Percentiles rank a stretch among this genome's conserved stretches.
Conservation (phyloP, 2,888 invertebrate genomes). For the Synanthedon tipuliformis region DNA sequence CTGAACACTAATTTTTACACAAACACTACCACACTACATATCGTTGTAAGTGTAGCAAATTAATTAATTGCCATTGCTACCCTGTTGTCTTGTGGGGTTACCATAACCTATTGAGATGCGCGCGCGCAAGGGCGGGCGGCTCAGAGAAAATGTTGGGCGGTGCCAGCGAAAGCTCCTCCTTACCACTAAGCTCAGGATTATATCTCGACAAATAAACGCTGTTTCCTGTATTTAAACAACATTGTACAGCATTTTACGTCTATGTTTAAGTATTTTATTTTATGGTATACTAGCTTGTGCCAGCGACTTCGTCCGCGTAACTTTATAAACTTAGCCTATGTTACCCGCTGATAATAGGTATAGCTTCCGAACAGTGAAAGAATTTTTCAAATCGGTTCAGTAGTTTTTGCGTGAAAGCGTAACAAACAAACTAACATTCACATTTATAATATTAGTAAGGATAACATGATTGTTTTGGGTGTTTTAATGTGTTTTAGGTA, state of each 20-base stretch:
- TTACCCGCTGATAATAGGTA: too few relatives aligned
- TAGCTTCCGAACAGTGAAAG: too few relatives aligned
- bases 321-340: too few relatives aligned
- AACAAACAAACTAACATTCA: too few relatives aligned
- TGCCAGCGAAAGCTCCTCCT: conserved; percentile 47
- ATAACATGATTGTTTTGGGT: too few relatives aligned
- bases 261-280: background rate
- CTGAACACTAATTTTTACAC: background rate
- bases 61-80: conserved; percentile 12
- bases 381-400: too few relatives aligned
- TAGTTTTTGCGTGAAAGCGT: too few relatives aligned
- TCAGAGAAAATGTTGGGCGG: conserved; percentile 42
- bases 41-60: background rate
- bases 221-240: conserved; percentile 16
- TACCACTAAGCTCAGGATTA: conserved; percentile 28
- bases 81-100: conserved; percentile 28
- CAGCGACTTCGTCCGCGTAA: too few relatives aligned
- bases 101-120: conserved; percentile 44
- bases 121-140: conserved; percentile 51
- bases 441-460: too few relatives aligned
- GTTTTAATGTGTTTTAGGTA: too few relatives aligned
- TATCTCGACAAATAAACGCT: conserved; percentile 31
- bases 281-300: too few relatives aligned
- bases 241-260: background rate
- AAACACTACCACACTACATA: background rate